Evolutionary conservation across 2,113 vertebrate species (phyloP).

Genomic region (Pyrgilauda ruficollis): DNA sequence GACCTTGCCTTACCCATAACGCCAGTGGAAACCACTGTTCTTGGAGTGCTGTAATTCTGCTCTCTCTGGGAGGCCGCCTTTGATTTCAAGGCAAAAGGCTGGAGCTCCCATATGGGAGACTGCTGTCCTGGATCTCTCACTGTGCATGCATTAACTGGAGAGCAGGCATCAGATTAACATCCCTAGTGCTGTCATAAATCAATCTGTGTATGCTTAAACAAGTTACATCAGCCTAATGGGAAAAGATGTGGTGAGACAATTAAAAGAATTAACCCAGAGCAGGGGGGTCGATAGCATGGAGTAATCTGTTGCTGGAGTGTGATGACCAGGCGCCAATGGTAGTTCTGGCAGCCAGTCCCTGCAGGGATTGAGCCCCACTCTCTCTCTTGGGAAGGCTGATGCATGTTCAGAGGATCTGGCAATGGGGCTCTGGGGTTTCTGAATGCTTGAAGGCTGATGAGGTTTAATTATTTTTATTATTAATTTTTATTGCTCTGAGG

Average conservation of each 20-base stretch:
- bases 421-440: not conserved
- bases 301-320: slow-evolving; percentile 39
- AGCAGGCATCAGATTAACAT: slow-evolving; percentile 40
- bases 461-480: slow-evolving; percentile 57
- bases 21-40: not conserved
- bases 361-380: not conserved
- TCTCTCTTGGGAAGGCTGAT: not conserved
- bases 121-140: not conserved
- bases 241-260: slow-evolving; percentile 64
- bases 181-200: slow-evolving; percentile 45
- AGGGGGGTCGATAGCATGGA: not conserved
- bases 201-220: slow-evolving; percentile 49
- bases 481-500: slow-evolving; percentile 4
- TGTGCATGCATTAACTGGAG: not conserved
- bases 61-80: not conserved
- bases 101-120: not conserved
- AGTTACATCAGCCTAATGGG: slow-evolving; percentile 53
- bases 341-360: not conserved
- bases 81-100: not conserved
- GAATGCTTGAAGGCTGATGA: slow-evolving; percentile 1
- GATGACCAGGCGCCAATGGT: not conserved
- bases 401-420: not conserved
- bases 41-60: not conserved
- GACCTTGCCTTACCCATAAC: not conserved
- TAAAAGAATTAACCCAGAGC: slow-evolving; percentile 66